Evolutionary conservation across 2,113 vertebrate species (phyloP).

Genomic region (Phylloscopus trochilus): DNA sequence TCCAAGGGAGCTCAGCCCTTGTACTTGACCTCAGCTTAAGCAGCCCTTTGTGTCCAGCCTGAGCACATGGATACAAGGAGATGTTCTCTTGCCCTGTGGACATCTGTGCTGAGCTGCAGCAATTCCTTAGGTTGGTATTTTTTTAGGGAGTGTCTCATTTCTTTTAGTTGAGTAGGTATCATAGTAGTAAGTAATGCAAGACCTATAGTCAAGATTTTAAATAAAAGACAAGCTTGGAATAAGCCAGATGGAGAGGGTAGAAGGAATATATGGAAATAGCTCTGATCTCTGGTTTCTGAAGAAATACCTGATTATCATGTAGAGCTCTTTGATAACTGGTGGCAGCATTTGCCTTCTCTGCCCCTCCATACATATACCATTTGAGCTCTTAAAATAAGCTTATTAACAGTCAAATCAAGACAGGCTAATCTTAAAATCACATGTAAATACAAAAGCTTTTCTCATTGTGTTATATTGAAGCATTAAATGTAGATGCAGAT

Average conservation of each 20-base stretch:
- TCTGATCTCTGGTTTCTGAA: background rate
- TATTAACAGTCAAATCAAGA: slow-evolving; percentile 30
- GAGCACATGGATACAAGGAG: background rate
- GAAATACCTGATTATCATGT: background rate
- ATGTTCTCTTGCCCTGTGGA: background rate
- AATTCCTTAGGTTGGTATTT: background rate
- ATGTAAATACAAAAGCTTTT: slow-evolving; percentile 23
- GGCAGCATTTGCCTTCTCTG: background rate
- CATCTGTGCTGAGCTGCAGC: background rate
- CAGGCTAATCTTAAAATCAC: slow-evolving; percentile 29
- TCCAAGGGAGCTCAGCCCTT: background rate
- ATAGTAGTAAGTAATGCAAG: background rate
- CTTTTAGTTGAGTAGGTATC: background rate
- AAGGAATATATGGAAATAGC: background rate
- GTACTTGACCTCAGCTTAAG: background rate
- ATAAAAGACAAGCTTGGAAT: background rate
- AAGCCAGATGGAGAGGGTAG: background rate
- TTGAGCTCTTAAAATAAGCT: slow-evolving; percentile 22
- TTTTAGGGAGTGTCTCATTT: background rate
- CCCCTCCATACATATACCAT: background rate
- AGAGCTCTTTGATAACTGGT: background rate
- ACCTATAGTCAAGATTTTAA: background rate
- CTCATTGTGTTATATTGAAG: background rate
- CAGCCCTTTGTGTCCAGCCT: background rate
- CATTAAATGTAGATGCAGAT: background rate